Conservation (phyloP, 2,797 vertebrate species). For the Pelochelys cantorii region DNA sequence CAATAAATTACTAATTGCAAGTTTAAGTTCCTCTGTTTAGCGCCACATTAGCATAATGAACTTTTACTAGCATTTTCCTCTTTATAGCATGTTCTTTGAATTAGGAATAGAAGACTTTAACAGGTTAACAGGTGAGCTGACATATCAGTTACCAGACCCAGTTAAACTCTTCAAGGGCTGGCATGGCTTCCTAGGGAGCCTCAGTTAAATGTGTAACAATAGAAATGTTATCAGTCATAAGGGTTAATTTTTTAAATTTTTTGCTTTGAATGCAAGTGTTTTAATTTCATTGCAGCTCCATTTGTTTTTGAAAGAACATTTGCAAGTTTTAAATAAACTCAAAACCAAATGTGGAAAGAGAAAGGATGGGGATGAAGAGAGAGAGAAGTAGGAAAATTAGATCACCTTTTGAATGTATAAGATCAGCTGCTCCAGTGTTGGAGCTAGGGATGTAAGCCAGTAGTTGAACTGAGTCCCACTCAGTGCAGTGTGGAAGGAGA, state of each 20-base stretch:
- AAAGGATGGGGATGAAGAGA: not conserved
- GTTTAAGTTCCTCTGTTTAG: not conserved
- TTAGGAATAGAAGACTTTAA: too few relatives aligned
- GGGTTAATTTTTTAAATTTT: too few relatives aligned
- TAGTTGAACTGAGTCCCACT: too few relatives aligned
- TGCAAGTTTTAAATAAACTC: not conserved
- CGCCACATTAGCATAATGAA: accelerated
- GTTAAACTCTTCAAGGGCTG: too few relatives aligned
- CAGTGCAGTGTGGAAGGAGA: too few relatives aligned
- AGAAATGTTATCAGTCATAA: too few relatives aligned
- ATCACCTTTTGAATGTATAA: not conserved
- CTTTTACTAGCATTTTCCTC: not conserved
- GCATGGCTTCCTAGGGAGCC: too few relatives aligned
- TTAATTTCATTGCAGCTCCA: not conserved
- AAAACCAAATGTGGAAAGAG: not conserved
- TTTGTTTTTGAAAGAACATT: accelerated
- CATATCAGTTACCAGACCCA: too few relatives aligned
- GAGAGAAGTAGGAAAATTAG: not conserved
- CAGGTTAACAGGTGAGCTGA: too few relatives aligned
- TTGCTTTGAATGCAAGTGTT: not conserved
- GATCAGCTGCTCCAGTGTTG: not conserved
- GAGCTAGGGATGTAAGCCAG: not conserved
- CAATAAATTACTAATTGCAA: not conserved
- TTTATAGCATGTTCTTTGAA: accelerated
- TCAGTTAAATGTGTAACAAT: too few relatives aligned